Evolutionary conservation across 2,797 vertebrate genomes (phyloP).

Genomic region (Argyrosomus regius): DNA sequence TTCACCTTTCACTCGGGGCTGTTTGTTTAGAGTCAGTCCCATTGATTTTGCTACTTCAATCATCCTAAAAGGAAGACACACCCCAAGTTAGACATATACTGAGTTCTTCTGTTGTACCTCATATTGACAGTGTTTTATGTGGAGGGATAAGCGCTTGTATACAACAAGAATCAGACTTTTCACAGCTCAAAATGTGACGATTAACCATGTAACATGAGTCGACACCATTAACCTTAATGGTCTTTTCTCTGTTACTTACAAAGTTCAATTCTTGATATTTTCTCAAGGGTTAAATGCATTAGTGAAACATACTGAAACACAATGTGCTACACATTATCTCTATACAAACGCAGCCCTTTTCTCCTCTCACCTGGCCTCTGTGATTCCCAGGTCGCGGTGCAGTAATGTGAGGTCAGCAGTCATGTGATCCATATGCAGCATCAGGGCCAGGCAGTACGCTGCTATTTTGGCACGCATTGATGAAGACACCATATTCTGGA

Average conservation of each 20-base stretch:
- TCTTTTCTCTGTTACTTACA: background rate
- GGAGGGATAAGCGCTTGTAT: background rate
- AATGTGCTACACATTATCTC: background rate
- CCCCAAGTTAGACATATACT: background rate
- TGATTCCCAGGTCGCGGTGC: slow-evolving; percentile 91
- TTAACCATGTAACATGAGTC: background rate
- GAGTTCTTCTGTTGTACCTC: background rate
- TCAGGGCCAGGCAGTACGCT: slow-evolving; percentile 88
- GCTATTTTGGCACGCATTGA: slow-evolving; percentile 92
- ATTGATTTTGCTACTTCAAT: slow-evolving; percentile 92
- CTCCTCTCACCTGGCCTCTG: slow-evolving; percentile 85
- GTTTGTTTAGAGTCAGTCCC: slow-evolving; percentile 89
- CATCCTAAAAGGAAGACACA: slow-evolving; percentile 84
- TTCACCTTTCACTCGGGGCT: slow-evolving; percentile 31
- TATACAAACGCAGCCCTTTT: background rate
- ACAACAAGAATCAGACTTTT: background rate
- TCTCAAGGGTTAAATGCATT: background rate
- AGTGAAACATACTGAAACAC: background rate
- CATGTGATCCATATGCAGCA: slow-evolving; percentile 91
- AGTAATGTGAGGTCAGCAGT: slow-evolving; percentile 90
- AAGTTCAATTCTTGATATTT: background rate
- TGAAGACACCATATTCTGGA: slow-evolving; percentile 87
- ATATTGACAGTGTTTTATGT: background rate
- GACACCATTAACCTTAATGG: background rate
- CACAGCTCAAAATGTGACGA: background rate